Evolutionary conservation across 2,113 vertebrate species (phyloP), one percentile per base, ranked within the genome.

Genomic region (Prolemur simus): DNA sequence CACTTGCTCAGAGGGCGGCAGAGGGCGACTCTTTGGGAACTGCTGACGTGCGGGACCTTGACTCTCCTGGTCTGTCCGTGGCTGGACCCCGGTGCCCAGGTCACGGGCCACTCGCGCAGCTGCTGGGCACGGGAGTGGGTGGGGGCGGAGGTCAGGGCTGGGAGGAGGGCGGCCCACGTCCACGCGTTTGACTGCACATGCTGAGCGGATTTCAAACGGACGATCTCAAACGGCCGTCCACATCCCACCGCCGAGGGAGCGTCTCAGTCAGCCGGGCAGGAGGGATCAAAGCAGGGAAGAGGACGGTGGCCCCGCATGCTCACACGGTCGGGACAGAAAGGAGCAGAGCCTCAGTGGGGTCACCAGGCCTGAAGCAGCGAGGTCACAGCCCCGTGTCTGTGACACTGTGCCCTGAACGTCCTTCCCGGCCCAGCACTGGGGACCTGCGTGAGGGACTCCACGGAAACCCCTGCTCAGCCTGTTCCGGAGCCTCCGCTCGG

Each of bases 61-160:
- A 49, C 5, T 8, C 8, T n/a, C 60, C 73, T 2, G 10, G 27
- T 37, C 66, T 20, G 34, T 68, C 17, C 17, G n/a, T 37, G 34
- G 34, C 66, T 37, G 8, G 37, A 15, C 20, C 34, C 34, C 18
- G 8, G 66, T 4, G 37, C 69, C 69, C 69, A 39, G n/a, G 32
- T 18, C n/a, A 0, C 37, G 13, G 9, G 47, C 0, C 8, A 0
- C 15, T 2, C 3, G 0, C 0, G 2, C 3, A 45, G 63, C 20
- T 5, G 13, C 4, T 34, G 27, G 15, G 0, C 0, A 8, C 6
- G 6, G 1, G 60, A 45, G 10, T 1, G 2, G 47, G 29, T 3
- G 8, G 66, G 7, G 3, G 6, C 27, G 0, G 15, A 9, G 27
- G 34, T 3, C 7, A 29, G 25, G 2, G 81, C 58, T 27, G 37